Evolutionary conservation across 2,888 invertebrate species (phyloP), one percentile per base, ranked within the genome.

Genomic region (Syrphus vitripennis): DNA sequence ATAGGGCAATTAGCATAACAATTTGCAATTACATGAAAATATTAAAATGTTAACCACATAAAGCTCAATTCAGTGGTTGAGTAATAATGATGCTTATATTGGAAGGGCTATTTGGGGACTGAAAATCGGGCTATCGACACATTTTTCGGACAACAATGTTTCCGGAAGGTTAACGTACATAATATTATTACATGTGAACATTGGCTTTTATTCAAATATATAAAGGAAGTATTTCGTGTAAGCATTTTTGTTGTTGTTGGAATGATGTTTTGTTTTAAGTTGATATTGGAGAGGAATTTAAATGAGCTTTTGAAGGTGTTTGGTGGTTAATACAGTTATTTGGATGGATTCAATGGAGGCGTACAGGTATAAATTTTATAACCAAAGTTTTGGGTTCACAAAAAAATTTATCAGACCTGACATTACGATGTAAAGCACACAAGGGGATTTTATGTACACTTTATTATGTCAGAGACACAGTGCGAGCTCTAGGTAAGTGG

Each of bases 11-110:
- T 84, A 84, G 84, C 84, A 77, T 84, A 80, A 81, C 80, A 80
- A 81, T 84, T 84, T 77, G 81, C 84, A 80, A 84, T 84, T 81
- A 77, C 81, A 84, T 72, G 80, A 61, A 55, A 71, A 72, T 84
- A 84, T 84, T 80, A 81, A 84, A 81, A 81, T 80, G 81, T 76
- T 72, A 76, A 81, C 81, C 80, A 26, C 84, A 84, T 50, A 67
- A 48, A 67, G 50, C 67, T 67, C 21, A 57, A 67, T 61, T 67
- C 80, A 50, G 34, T 50, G 67, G 67, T 48, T 40, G 72, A 67
- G 59, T 67, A 72, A 71, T 75, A 81, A 71, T 55, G 34, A 9
- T 26, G 72, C 69, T 55, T 40, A 55, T 40, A 24, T 2, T n/a
- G 7, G 72, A 26, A 70, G 50, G 6, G n/a, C n/a, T 50, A 24